Percentiles rank a stretch among this genome's conserved stretches.
These are phyloP conservation scores for Mechanitis messenoides DNA, from an alignment of 2,888 invertebrate species.

Conservation along the genomic window DNA sequence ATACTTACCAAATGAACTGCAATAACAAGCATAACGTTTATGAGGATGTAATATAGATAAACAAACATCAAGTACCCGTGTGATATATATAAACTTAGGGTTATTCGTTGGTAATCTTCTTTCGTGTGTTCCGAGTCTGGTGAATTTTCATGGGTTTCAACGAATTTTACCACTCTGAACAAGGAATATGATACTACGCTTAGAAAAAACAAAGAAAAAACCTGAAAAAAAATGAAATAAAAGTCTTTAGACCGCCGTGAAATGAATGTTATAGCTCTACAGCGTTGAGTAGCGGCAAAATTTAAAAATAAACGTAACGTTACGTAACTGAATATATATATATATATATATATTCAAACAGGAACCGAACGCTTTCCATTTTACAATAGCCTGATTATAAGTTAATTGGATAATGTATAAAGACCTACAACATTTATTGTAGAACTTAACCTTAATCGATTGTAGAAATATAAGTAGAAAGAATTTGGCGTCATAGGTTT, in stretches of 20 bases:
- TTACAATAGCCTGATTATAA: no score
- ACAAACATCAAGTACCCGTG: slow-evolving; percentile 54
- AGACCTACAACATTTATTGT: no score
- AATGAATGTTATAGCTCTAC: no score
- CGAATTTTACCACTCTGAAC: slow-evolving; percentile 45
- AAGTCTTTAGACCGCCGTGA: neutral
- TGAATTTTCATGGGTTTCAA: slow-evolving; percentile 36
- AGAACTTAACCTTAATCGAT: no score
- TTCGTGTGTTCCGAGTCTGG: slow-evolving; percentile 41
- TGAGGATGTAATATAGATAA: slow-evolving; percentile 46
- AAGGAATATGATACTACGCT: slow-evolving; percentile 43
- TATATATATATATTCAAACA: no score
- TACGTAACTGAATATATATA: no score
- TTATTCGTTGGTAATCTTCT: slow-evolving; percentile 41
- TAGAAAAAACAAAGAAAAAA: slow-evolving; percentile 42
- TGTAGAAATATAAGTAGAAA: no score
- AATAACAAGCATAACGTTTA: slow-evolving; percentile 51
- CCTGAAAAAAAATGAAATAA: slow-evolving; percentile 39
- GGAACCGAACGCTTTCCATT: no score
- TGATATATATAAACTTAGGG: slow-evolving; percentile 53
- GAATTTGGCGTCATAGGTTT: no score
- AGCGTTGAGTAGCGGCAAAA: no score
- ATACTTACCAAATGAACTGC: slow-evolving; percentile 56
- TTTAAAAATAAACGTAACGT: no score
- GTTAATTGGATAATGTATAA: no score